These are phyloP conservation scores for Trichomycterus rosablanca DNA, from an alignment of 2,113 vertebrate genomes.

Conservation along the genomic window DNA sequence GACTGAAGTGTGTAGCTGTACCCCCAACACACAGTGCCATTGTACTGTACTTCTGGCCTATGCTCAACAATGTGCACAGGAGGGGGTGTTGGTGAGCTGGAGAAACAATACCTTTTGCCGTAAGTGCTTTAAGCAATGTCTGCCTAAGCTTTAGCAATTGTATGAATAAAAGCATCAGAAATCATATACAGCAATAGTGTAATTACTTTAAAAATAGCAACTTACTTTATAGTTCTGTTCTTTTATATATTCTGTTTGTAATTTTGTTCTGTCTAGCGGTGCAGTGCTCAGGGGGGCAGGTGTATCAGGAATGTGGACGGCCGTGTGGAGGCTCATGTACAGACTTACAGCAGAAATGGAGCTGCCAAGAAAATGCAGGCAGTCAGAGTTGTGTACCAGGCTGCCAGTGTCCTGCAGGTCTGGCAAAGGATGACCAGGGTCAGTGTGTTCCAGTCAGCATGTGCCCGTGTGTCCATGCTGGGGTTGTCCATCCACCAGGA, in stretches of 20 bases:
- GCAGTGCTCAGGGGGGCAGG: conserved; percentile 75
- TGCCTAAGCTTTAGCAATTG: background rate
- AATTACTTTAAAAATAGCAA: background rate
- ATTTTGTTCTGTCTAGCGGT: conserved; percentile 58
- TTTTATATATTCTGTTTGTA: background rate
- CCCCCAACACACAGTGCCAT: conserved; percentile 56
- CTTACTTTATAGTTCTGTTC: no score
- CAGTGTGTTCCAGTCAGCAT: conserved; percentile 73
- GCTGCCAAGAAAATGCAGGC: conserved; percentile 51
- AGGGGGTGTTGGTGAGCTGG: conserved; percentile 68
- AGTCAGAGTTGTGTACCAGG: conserved; percentile 72
- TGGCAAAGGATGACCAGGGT: conserved; percentile 71
- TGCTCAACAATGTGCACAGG: conserved; percentile 72
- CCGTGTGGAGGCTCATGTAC: conserved; percentile 71
- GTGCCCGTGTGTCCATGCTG: conserved; percentile 73
- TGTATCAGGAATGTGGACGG: conserved; percentile 75
- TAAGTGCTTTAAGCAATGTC: conserved; percentile 52
- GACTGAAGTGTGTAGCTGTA: conserved; percentile 71
- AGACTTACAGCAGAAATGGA: conserved; percentile 52
- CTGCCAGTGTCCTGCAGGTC: conserved; percentile 76
- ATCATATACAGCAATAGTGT: background rate
- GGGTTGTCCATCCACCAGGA: conserved; percentile 56
- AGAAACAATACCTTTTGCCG: conserved; percentile 78
- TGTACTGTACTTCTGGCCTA: conserved; percentile 76
- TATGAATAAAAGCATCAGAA: no score